Evolutionary conservation across 2,113 vertebrate genomes (phyloP).

Genomic region (Origma solitaria): DNA sequence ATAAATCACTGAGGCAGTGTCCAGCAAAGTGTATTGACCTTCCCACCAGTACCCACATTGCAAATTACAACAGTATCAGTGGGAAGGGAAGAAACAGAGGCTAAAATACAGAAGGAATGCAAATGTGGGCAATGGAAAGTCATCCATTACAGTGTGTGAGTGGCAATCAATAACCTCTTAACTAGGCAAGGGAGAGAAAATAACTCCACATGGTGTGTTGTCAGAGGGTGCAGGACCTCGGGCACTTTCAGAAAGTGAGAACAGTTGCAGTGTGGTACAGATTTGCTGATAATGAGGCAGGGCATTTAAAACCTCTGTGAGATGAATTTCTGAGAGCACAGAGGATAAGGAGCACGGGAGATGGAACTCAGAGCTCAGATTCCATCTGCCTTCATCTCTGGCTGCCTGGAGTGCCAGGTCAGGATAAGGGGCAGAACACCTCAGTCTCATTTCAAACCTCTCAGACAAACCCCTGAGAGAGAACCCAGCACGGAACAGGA

Average conservation of each 20-base stretch:
- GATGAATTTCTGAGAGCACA: neutral
- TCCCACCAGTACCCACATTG: neutral
- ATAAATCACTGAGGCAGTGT: neutral
- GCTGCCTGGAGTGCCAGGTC: neutral
- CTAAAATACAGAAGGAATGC: neutral
- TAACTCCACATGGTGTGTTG: neutral
- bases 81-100: neutral
- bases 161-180: conserved; percentile 5
- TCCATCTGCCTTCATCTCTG: neutral
- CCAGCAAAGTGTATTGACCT: neutral
- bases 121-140: neutral
- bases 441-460: neutral
- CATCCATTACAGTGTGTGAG: neutral
- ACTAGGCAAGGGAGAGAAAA: neutral
- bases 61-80: neutral
- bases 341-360: neutral
- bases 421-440: neutral
- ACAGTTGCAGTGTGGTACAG: neutral
- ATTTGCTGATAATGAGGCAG: neutral
- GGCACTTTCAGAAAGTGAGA: neutral
- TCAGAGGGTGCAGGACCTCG: neutral
- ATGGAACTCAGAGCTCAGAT: neutral
- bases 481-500: neutral
- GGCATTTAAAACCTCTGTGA: neutral
- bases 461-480: neutral